Conservation (phyloP, 2,888 invertebrate species). For the Drosophila mulleri region DNA sequence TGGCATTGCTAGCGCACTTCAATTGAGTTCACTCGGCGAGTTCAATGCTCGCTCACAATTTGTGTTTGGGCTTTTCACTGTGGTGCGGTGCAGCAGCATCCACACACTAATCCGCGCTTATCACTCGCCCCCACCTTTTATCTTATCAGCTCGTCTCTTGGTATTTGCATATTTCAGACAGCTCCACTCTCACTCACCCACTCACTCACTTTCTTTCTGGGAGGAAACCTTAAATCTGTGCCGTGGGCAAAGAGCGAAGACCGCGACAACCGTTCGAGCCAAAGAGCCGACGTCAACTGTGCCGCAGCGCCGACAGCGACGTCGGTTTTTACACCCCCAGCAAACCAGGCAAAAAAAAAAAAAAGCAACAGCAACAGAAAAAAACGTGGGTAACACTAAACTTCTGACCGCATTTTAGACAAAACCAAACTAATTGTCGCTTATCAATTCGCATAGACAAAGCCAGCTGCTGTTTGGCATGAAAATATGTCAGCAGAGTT, state of each 20-base stretch:
- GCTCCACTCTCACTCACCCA: conserved; percentile 16
- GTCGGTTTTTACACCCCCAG: conserved; percentile 65
- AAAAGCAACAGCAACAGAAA: no score
- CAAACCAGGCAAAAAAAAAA: background rate
- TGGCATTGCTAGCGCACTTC: conserved; percentile 1
- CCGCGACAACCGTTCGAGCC: conserved; percentile 54
- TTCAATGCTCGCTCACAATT: conserved; percentile 53
- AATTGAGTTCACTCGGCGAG: conserved; percentile 11
- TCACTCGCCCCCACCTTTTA: conserved; percentile 26
- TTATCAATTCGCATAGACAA: conserved; percentile 75
- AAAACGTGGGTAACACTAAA: conserved; percentile 61
- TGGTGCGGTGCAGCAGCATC: conserved; percentile 22
- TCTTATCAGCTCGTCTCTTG: conserved; percentile 44
- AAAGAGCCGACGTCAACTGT: conserved; percentile 59
- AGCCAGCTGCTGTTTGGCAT: conserved; percentile 33
- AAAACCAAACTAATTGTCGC: conserved; percentile 52
- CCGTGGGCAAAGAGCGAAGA: conserved; percentile 3
- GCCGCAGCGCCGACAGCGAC: conserved; percentile 31
- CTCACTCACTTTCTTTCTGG: conserved; percentile 14
- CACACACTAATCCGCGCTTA: conserved; percentile 38
- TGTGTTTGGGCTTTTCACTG: background rate
- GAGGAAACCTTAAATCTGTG: conserved; percentile 62
- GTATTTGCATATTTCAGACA: conserved; percentile 32
- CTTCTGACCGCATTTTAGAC: conserved; percentile 68
- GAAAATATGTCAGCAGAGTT: background rate